Base-by-base conservation (phyloP, 2,888 invertebrate genomes). In the Lepidocyrtoides sp. region DNA sequence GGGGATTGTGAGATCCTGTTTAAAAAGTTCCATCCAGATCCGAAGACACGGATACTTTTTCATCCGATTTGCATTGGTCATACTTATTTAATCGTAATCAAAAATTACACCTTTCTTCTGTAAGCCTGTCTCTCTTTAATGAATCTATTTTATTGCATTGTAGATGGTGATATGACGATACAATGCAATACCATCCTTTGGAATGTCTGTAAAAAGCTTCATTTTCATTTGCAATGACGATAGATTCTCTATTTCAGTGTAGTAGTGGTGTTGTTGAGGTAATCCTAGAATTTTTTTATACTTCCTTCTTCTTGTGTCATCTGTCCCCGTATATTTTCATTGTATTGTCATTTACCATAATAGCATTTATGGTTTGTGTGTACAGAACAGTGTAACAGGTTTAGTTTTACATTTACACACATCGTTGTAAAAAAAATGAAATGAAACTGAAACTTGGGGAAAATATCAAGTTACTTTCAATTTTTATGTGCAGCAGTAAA, bases 391-490 rank as follows among this genome's bases (percentile, higher is more conserved):
- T 32, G 75, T 75, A 86, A 86, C 86, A 86, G 86, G 86, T 86
- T 86, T 72, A 29, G 10, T n/a, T 54, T 41, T 41, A 17, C 14
- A n/a, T n/a, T n/a, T 12, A 26, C 5, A 66, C 36, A 69, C 69
- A 60, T 60, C 10, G 60, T 60, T 75, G 72, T 36, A 29, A 51
- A 29, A 81, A 36, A 66, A 63, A 63, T 41, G 51, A 44, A 79
- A 66, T 51, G 66, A 87, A 87, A 79, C 51, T 87, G 87, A 87
- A 79, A 87, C 87, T 79, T 79, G 79, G 79, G 51, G 77, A 87
- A 79, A 87, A 87, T 87, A 87, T 87, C 87, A 87, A 66, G 66
- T 87, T 87, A 87, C 87, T 66, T 79, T 87, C 51, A 63, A 51
- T 87, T 75, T 79, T 77, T 63, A 54, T 57, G 41, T 60, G 26